These are phyloP conservation scores for Anoplius nigerrimus DNA, from an alignment of 2,888 invertebrate genomes.

Conservation along the genomic window DNA sequence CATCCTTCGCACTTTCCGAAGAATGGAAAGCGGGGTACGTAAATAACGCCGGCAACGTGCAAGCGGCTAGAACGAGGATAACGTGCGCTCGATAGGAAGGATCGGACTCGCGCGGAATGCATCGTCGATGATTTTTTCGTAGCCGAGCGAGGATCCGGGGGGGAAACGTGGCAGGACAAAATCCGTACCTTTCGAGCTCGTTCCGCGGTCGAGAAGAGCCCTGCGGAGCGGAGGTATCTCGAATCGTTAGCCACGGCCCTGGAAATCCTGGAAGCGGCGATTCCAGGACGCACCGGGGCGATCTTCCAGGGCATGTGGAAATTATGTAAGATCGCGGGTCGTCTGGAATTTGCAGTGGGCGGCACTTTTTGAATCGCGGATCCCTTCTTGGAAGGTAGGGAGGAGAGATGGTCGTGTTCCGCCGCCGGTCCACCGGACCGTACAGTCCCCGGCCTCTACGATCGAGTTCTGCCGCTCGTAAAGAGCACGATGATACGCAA, in stretches of 20 bases:
- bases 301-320: conserved; percentile 47
- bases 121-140: background rate
- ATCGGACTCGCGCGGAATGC: too few relatives aligned
- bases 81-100: too few relatives aligned
- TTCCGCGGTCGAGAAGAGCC: too few relatives aligned
- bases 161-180: too few relatives aligned
- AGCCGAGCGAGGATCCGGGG: background rate
- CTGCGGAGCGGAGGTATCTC: conserved; percentile 41
- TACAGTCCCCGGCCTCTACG: too few relatives aligned
- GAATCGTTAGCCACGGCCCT: conserved; percentile 46
- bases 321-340: conserved; percentile 38
- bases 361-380: conserved; percentile 39
- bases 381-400: conserved; percentile 30
- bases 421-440: background rate
- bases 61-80: background rate
- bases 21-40: too few relatives aligned
- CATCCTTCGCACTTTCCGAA: too few relatives aligned
- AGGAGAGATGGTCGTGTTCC: background rate
- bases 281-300: conserved; percentile 43
- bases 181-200: too few relatives aligned
- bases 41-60: background rate
- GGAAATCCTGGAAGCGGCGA: conserved; percentile 49
- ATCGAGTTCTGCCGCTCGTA: too few relatives aligned
- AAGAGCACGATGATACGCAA: too few relatives aligned
- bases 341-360: conserved; percentile 29